Evolutionary conservation across 2,113 vertebrate genomes (phyloP).

Genomic region (Lanius ludovicianus): DNA sequence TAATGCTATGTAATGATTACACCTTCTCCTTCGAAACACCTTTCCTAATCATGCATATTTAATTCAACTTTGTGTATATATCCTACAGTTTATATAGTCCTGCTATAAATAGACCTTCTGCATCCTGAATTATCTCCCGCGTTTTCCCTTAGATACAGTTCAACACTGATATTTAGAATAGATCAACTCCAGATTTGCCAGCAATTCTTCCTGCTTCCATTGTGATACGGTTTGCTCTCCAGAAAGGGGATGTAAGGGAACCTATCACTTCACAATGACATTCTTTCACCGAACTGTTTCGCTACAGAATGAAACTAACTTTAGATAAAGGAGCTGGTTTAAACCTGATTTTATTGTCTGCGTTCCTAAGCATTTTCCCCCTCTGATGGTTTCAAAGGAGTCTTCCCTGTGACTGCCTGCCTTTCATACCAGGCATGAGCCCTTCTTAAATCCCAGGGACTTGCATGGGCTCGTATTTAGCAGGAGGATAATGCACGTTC

Average conservation of each 20-base stretch:
- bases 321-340: conserved; percentile 33
- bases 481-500: rapidly evolving
- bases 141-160: conserved; percentile 5
- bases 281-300: background rate
- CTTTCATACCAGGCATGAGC: background rate
- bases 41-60: conserved; percentile 45
- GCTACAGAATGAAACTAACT: conserved; percentile 64
- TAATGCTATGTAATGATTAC: background rate
- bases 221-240: background rate
- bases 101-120: conserved; percentile 56
- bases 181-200: conserved; percentile 36
- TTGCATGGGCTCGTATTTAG: background rate
- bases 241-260: background rate
- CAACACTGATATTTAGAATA: background rate
- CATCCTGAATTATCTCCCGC: conserved; percentile 22
- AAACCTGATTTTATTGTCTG: conserved; percentile 11
- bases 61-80: conserved; percentile 62
- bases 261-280: background rate
- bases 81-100: conserved; percentile 52
- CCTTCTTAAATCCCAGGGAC: background rate
- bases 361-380: background rate
- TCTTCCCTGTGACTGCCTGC: background rate
- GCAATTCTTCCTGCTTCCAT: conserved; percentile 40
- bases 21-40: conserved; percentile 25
- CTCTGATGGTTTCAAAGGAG: conserved; percentile 31